phyloP scores from a whole-genome alignment of 1,140 invertebrate genomes.

The Heliothis virescens region DNA sequence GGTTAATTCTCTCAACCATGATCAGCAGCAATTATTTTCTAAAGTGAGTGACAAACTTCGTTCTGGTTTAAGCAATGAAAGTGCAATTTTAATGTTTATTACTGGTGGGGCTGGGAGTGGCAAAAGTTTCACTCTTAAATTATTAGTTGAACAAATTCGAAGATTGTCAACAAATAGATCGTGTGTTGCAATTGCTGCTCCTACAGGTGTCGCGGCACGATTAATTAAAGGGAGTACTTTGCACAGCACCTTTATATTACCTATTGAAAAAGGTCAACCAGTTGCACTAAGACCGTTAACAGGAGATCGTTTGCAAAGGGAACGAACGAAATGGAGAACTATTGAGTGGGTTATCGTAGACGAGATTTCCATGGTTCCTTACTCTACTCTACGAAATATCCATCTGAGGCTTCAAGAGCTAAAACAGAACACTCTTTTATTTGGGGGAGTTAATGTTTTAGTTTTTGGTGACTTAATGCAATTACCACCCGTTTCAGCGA shows the following conservation, averaged over 20 bases:
- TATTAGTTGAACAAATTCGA: too few relatives aligned
- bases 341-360: neutral
- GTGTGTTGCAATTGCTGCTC: too few relatives aligned
- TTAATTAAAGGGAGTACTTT: neutral
- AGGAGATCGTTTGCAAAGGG: neutral
- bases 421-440: neutral
- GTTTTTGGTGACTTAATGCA: neutral
- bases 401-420: neutral
- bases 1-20: too few relatives aligned
- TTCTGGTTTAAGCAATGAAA: too few relatives aligned
- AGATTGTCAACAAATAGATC: too few relatives aligned
- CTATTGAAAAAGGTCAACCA: neutral
- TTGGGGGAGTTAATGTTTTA: conserved; percentile 1
- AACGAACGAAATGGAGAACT: neutral
- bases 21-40: too few relatives aligned
- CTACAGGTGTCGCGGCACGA: neutral
- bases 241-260: neutral
- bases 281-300: too few relatives aligned
- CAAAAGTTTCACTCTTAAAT: too few relatives aligned
- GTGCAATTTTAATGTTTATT: too few relatives aligned
- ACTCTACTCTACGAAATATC: neutral
- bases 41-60: too few relatives aligned
- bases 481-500: neutral
- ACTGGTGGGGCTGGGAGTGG: too few relatives aligned
- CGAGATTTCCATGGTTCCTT: neutral